These are phyloP conservation scores for Phoenicopterus ruber DNA, from an alignment of 2,113 vertebrate species.

Conservation along the genomic window DNA sequence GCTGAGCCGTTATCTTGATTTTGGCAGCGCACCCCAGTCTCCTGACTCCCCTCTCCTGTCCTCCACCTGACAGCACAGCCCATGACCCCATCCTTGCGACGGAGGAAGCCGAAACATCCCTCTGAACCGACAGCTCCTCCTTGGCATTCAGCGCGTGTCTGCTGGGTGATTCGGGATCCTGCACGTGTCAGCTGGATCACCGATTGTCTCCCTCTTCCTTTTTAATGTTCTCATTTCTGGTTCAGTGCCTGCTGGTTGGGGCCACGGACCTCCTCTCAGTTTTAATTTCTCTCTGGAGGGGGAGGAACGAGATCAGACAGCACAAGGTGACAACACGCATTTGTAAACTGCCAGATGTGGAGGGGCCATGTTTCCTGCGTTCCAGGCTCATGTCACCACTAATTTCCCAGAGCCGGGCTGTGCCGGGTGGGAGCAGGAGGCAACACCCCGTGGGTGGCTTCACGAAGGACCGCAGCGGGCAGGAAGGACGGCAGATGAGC, in stretches of 20 bases:
- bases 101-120: accelerated
- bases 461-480: background rate
- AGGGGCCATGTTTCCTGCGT: accelerated
- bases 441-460: background rate
- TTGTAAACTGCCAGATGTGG: background rate
- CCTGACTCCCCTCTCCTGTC: background rate
- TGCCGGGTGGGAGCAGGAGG: background rate
- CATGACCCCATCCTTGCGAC: background rate
- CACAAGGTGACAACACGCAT: background rate
- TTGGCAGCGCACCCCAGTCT: background rate
- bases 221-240: background rate
- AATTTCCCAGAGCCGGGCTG: background rate
- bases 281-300: background rate
- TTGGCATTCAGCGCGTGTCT: background rate
- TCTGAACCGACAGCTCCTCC: background rate
- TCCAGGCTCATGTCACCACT: accelerated
- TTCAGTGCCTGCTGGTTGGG: background rate
- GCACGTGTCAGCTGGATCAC: background rate
- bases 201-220: background rate
- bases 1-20: background rate
- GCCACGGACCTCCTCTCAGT: background rate
- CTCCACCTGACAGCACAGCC: background rate
- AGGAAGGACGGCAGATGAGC: background rate
- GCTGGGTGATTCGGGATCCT: background rate
- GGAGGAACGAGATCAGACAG: background rate